These are phyloP conservation scores for Limanda limanda DNA, from an alignment of 2,113 vertebrate species.

Conservation along the genomic window DNA sequence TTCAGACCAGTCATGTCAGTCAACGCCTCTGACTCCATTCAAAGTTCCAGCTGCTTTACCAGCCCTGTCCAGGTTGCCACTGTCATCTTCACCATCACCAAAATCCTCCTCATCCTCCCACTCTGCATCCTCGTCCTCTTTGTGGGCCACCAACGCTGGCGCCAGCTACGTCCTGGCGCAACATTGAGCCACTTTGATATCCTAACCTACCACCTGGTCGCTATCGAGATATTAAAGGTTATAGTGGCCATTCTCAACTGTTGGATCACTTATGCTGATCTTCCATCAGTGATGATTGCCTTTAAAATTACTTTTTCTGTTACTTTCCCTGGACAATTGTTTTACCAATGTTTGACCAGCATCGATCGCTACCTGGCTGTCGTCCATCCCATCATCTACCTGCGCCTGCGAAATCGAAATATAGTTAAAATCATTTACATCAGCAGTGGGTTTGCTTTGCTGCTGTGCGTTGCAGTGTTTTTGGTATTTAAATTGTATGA, in stretches of 20 bases:
- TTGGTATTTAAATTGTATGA: too few relatives aligned
- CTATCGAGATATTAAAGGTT: conserved; percentile 3
- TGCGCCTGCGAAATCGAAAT: background rate
- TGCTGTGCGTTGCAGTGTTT: background rate
- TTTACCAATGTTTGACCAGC: conserved; percentile 23
- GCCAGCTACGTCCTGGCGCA: background rate
- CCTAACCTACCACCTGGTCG: conserved; percentile 41
- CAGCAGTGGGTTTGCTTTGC: conserved; percentile 2
- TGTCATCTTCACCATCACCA: background rate
- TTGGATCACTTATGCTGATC: background rate
- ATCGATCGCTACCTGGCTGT: conserved; percentile 43
- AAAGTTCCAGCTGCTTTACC: background rate
- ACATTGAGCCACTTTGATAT: conserved; percentile 23
- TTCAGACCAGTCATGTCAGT: background rate
- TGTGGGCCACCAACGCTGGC: background rate
- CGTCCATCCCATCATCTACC: conserved; percentile 27
- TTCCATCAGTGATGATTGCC: too few relatives aligned
- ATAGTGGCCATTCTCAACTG: accelerated
- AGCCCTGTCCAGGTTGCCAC: accelerated
- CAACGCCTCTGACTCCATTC: background rate
- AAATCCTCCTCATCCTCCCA: conserved; percentile 2
- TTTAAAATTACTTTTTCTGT: accelerated
- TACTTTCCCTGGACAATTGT: background rate
- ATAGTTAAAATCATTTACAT: background rate
- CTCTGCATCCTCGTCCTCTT: conserved; percentile 27